Percentiles rank a stretch among this genome's conserved stretches.
Evolutionary conservation across 1,140 invertebrate genomes (phyloP).

Genomic region (Lasaia peninsularis): DNA sequence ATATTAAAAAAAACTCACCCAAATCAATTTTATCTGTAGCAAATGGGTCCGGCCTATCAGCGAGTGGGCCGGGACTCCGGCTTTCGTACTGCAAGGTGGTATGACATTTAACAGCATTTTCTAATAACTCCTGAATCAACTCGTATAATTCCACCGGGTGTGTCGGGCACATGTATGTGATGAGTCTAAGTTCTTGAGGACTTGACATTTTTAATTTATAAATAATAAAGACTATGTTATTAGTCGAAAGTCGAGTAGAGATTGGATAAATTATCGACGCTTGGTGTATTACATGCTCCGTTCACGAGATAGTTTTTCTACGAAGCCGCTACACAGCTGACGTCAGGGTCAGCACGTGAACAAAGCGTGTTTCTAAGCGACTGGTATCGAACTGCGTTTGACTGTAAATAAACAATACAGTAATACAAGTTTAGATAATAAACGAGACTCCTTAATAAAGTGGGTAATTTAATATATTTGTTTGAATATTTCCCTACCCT

Average conservation of each 20-base stretch:
- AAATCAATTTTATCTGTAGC: conserved; percentile 75
- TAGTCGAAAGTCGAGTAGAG: neutral
- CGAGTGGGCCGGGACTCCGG: conserved; percentile 65
- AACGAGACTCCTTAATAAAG: no score
- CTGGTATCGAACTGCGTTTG: neutral
- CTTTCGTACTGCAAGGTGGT: conserved; percentile 79
- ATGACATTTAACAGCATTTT: conserved; percentile 71
- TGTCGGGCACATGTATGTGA: conserved; percentile 80
- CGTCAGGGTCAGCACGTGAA: neutral
- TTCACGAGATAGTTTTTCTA: neutral
- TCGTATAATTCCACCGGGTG: conserved; percentile 81
- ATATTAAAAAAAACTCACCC: conserved; percentile 53
- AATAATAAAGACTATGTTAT: neutral
- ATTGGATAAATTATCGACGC: neutral
- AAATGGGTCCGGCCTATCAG: conserved; percentile 79
- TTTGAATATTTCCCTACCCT: no score
- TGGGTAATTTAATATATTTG: no score
- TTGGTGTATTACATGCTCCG: neutral
- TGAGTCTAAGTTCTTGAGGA: conserved; percentile 69
- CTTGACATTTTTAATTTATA: conserved; percentile 40
- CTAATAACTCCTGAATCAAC: conserved; percentile 76
- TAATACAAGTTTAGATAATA: no score
- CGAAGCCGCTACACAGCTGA: neutral
- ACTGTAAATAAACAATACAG: no score
- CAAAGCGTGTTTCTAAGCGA: neutral